Conservation (phyloP, 2,888 invertebrate species). For the Ethmia dodecea region DNA sequence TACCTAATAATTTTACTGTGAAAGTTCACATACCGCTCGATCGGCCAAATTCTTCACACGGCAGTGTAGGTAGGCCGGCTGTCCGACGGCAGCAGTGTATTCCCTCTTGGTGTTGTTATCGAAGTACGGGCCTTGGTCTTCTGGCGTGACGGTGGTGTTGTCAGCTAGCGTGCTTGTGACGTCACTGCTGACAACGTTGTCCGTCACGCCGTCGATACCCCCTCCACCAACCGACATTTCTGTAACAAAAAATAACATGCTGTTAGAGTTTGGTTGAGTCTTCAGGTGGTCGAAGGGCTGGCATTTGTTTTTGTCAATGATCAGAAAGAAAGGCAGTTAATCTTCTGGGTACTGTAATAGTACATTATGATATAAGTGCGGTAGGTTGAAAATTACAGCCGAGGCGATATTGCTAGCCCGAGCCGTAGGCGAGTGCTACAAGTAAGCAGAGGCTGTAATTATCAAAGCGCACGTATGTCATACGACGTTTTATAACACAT, state of each 20-base stretch:
- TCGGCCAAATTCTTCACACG: slow-evolving; percentile 91
- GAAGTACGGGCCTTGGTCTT: slow-evolving; percentile 89
- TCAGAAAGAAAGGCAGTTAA: too few species aligned
- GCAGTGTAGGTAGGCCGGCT: slow-evolving; percentile 90
- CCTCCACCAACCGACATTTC: slow-evolving; percentile 56
- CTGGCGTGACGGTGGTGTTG: slow-evolving; percentile 48
- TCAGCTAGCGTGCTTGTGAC: slow-evolving; percentile 22
- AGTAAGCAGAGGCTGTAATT: too few species aligned
- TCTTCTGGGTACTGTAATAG: too few species aligned
- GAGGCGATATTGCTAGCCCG: too few species aligned
- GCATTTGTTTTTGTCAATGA: too few species aligned
- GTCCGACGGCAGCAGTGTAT: slow-evolving; percentile 90
- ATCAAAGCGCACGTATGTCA: too few species aligned
- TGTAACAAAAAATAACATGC: slow-evolving; percentile 27
- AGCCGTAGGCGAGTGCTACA: too few species aligned
- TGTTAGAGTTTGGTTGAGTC: too few species aligned
- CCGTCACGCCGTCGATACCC: slow-evolving; percentile 19
- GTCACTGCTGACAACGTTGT: slow-evolving; percentile 1
- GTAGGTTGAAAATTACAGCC: too few species aligned
- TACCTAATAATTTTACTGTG: not conserved
- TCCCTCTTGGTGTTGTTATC: slow-evolving; percentile 90
- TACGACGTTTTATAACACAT: too few species aligned
- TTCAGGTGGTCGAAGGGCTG: too few species aligned
- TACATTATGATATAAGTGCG: too few species aligned
- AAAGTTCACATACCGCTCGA: slow-evolving; percentile 84